Conservation (phyloP, 2,888 invertebrate genomes). For the Tiliacea citrago region DNA sequence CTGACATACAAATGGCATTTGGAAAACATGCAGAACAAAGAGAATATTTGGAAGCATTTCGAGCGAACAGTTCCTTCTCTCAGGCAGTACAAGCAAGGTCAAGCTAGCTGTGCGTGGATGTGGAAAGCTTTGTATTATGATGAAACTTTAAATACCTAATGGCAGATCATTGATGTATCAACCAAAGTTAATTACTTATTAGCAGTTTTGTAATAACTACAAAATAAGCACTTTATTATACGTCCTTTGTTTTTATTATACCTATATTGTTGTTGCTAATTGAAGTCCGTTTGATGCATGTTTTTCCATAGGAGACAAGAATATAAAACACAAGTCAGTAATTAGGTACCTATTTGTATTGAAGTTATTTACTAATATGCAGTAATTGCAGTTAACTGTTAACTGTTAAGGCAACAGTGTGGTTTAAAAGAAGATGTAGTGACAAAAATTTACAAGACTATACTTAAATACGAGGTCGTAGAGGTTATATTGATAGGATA, state of each 20-base stretch:
- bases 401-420: too few relatives aligned
- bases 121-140: conserved; percentile 60
- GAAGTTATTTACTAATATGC: not conserved
- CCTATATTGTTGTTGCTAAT: conserved; percentile 17
- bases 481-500: too few relatives aligned
- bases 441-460: too few relatives aligned
- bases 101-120: conserved; percentile 61
- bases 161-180: conserved; percentile 15
- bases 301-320: conserved; percentile 2
- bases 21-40: conserved; percentile 79
- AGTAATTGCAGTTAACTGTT: not conserved
- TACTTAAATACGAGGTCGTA: too few relatives aligned
- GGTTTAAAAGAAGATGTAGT: too few relatives aligned
- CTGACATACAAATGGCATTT: conserved; percentile 83
- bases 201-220: conserved; percentile 15
- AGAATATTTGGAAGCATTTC: conserved; percentile 78
- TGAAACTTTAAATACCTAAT: conserved; percentile 44
- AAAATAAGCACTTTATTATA: conserved; percentile 4
- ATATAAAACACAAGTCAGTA: conserved; percentile 3
- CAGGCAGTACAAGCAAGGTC: conserved; percentile 75
- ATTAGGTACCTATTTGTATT: not conserved
- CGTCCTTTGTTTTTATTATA: conserved; percentile 14
- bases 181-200: conserved; percentile 7
- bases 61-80: conserved; percentile 75
- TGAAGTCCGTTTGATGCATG: not conserved